Percentiles rank a stretch among this genome's conserved stretches.
Evolutionary conservation across 2,113 vertebrate species (phyloP).

Genomic region (Nibea coibor): DNA sequence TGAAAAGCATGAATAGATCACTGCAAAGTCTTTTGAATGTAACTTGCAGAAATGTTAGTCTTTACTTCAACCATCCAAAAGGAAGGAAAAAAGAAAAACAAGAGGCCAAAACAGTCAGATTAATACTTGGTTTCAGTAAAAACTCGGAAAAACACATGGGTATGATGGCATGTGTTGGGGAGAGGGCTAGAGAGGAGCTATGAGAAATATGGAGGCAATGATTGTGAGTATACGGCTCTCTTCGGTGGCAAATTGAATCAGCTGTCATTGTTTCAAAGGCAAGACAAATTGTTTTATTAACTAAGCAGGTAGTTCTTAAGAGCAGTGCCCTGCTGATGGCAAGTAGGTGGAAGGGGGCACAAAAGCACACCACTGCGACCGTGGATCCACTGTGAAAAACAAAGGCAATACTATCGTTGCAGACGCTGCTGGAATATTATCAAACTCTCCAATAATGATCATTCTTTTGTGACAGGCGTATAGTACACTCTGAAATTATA

Average conservation of each 20-base stretch:
- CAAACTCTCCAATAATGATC: constrained; percentile 43
- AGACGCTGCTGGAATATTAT: constrained; percentile 47
- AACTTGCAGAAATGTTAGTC: constrained; percentile 9
- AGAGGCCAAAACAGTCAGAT: constrained; percentile 6
- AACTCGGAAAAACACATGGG: constrained; percentile 10
- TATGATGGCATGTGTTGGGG: constrained; percentile 1
- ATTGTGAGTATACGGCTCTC: constrained; percentile 18
- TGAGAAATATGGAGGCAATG: constrained; percentile 18
- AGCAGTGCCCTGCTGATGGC: constrained; percentile 63
- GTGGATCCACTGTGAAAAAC: constrained; percentile 67
- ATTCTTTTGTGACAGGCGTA: constrained; percentile 47
- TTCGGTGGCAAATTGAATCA: constrained; percentile 55
- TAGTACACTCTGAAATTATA: constrained; percentile 40
- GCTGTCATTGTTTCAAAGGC: constrained; percentile 63
- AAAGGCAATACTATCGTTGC: constrained; percentile 44
- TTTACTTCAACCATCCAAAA: background rate
- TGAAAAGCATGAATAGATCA: constrained; percentile 33
- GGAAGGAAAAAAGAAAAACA: background rate
- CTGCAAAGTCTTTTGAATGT: background rate
- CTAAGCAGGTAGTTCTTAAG: constrained; percentile 72
- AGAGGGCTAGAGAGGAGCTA: constrained; percentile 23
- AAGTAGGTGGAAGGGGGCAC: constrained; percentile 67
- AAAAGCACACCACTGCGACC: constrained; percentile 65
- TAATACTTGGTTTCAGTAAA: constrained; percentile 23
- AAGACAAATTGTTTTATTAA: constrained; percentile 80